These are phyloP conservation scores for Oxygymnocypris stewartii DNA, from an alignment of 2,113 vertebrate genomes.

Conservation along the genomic window DNA sequence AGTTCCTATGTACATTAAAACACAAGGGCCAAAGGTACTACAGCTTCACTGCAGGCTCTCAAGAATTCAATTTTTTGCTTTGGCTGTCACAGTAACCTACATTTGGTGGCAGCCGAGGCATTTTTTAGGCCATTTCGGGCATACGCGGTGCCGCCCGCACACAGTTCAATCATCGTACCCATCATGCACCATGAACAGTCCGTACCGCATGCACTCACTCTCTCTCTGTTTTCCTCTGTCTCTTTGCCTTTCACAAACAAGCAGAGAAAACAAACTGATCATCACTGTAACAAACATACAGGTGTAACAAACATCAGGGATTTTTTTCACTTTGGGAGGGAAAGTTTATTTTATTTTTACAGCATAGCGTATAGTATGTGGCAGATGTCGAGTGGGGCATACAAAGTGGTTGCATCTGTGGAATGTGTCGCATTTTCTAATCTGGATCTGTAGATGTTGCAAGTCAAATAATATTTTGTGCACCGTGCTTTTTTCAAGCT, in stretches of 20 bases:
- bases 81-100: constrained; percentile 31
- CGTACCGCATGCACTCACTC: not conserved
- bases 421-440: not conserved
- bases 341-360: constrained; percentile 3
- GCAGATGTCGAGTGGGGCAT: constrained; percentile 1
- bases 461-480: constrained; percentile 14
- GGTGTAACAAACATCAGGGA: not conserved
- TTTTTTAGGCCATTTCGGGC: constrained; percentile 14
- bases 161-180: constrained; percentile 24
- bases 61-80: not conserved
- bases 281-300: not conserved
- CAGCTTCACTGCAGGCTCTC: not conserved
- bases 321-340: not conserved
- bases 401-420: not conserved
- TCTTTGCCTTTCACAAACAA: not conserved
- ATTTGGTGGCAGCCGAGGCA: constrained; percentile 1
- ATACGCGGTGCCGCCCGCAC: not conserved
- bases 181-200: constrained; percentile 13
- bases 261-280: not conserved
- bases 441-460: constrained; percentile 23
- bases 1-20: not conserved
- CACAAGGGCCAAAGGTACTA: not conserved
- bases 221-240: not conserved
- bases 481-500: not conserved
- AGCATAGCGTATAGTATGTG: constrained; percentile 8